phyloP scores from a whole-genome alignment of 1,140 invertebrate genomes.

The Heliconius eleuchia region DNA sequence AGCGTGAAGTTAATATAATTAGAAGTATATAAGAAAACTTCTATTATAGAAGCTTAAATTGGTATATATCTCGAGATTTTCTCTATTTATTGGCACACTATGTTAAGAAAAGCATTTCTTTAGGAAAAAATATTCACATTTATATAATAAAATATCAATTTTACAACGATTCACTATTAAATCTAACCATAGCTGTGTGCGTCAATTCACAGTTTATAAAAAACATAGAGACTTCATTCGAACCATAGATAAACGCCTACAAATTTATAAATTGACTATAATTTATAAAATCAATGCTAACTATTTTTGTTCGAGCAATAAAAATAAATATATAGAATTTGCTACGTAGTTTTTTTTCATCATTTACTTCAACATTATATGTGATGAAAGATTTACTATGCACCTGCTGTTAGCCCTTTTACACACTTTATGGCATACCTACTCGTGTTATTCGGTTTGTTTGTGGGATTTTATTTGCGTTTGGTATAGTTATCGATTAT shows the following conservation, averaged over 20 bases:
- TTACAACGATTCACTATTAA: background rate
- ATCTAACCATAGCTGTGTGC: background rate
- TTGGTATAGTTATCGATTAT: slow-evolving; percentile 11
- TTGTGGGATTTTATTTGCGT: slow-evolving; percentile 15
- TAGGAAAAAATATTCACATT: background rate
- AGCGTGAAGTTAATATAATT: no score
- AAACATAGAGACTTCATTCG: background rate
- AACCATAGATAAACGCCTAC: slow-evolving; percentile 11
- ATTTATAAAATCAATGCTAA: slow-evolving; percentile 17
- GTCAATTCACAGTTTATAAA: background rate
- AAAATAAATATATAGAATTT: slow-evolving; percentile 7
- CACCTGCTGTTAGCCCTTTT: slow-evolving; percentile 24
- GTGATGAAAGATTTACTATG: slow-evolving; percentile 27
- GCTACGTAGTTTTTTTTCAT: slow-evolving; percentile 10
- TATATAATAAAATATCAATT: background rate
- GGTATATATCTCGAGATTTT: no score
- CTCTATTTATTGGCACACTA: background rate
- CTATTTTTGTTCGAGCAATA: slow-evolving; percentile 1
- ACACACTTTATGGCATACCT: background rate
- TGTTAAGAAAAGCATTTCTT: background rate
- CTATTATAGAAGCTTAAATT: no score
- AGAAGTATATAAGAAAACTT: no score
- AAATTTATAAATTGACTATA: slow-evolving; percentile 9
- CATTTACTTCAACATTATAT: slow-evolving; percentile 7
- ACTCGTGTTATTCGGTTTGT: slow-evolving; percentile 16